A percentile compares a stretch with the other conserved stretches of the same genome.
These are phyloP conservation scores for Venturia canescens DNA, from an alignment of 1,140 invertebrate genomes.

Conservation along the genomic window DNA sequence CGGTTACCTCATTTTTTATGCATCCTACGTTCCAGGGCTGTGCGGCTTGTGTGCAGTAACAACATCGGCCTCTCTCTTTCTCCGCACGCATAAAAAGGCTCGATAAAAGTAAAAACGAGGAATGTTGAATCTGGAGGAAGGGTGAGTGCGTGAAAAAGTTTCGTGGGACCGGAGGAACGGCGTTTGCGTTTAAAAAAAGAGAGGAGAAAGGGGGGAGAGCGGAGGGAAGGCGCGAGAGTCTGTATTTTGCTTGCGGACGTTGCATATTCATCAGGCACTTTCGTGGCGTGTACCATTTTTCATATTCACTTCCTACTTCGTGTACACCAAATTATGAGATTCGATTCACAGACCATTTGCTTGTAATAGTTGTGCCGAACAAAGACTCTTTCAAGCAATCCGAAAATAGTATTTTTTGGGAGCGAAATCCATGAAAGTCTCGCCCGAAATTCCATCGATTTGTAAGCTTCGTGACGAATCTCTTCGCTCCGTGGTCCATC, in stretches of 20 bases:
- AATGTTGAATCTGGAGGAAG: background rate
- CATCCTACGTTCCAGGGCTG: conserved; percentile 2
- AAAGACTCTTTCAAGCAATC: background rate
- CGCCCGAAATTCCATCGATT: too few species aligned
- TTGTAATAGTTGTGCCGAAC: background rate
- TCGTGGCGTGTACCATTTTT: conserved; percentile 28
- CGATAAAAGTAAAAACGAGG: background rate
- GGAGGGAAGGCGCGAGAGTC: background rate
- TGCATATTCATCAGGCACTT: conserved; percentile 47
- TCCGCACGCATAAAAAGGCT: background rate
- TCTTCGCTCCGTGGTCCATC: too few species aligned
- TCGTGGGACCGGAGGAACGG: too few species aligned
- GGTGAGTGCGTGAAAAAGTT: background rate
- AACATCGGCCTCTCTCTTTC: background rate
- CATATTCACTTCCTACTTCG: conserved; percentile 43
- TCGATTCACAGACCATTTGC: background rate
- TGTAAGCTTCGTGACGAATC: too few species aligned
- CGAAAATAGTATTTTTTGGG: too few species aligned
- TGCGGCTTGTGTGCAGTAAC: background rate
- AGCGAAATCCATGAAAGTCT: too few species aligned
- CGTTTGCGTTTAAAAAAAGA: background rate
- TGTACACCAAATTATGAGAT: background rate
- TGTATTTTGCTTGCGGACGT: background rate
- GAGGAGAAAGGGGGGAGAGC: background rate
- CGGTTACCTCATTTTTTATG: conserved; percentile 29